Percentiles rank a stretch among this genome's conserved stretches.
Conservation (phyloP, 2,888 invertebrate genomes). For the Branchellion lobata region DNA sequence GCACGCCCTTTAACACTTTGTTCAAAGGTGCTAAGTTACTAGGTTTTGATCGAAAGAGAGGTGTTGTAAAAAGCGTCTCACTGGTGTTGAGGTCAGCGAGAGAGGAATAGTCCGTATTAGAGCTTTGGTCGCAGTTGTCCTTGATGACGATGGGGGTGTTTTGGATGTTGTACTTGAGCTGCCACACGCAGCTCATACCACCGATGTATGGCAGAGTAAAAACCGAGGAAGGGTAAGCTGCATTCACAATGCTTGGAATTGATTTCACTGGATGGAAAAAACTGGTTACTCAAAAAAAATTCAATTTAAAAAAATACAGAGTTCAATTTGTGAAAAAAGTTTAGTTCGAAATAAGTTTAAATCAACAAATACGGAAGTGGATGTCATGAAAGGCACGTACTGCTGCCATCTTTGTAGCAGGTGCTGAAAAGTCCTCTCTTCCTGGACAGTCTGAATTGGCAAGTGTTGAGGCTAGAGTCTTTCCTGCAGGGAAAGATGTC, state of each 20-base stretch:
- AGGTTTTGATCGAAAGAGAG: too few relatives aligned
- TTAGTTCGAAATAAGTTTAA: too few relatives aligned
- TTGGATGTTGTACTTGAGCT: slow-evolving; percentile 38
- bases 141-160: slow-evolving; percentile 4
- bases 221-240: neutral
- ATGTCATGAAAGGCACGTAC: too few relatives aligned
- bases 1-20: neutral
- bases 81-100: slow-evolving; percentile 22
- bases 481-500: neutral
- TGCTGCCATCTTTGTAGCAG: slow-evolving; percentile 12
- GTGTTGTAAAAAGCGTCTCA: too few relatives aligned
- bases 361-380: too few relatives aligned
- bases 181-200: slow-evolving; percentile 17
- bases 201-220: neutral
- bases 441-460: neutral
- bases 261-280: neutral
- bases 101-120: neutral
- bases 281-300: neutral
- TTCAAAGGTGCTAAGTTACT: too few relatives aligned
- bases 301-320: too few relatives aligned
- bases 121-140: slow-evolving; percentile 19
- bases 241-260: neutral
- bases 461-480: neutral
- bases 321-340: too few relatives aligned
- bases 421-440: slow-evolving; percentile 35